Conservation (phyloP, 2,888 invertebrate genomes). For the Ophraella communa region DNA sequence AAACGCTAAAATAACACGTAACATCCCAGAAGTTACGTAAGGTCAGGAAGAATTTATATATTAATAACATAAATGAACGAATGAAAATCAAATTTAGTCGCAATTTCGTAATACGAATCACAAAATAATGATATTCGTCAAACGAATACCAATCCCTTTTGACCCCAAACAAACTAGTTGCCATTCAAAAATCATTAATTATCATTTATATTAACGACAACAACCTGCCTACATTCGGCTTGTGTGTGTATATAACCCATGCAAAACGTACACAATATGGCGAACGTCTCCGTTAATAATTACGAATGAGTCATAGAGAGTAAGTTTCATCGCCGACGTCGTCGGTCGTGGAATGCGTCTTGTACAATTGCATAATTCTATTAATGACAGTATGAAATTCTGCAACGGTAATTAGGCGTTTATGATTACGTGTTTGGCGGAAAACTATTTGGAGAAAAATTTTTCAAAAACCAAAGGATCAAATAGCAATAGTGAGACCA, state of each 20-base stretch:
- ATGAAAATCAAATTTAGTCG: neutral
- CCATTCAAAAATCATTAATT: slow-evolving; percentile 2
- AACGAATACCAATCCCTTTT: slow-evolving; percentile 1
- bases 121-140: neutral
- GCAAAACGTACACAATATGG: neutral
- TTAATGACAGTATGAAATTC: slow-evolving; percentile 9
- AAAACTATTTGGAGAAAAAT: neutral
- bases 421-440: neutral
- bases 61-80: no score
- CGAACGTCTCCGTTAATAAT: slow-evolving; percentile 6
- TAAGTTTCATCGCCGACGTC: neutral
- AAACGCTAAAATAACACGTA: neutral
- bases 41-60: slow-evolving; percentile 2
- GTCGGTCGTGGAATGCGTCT: slow-evolving; percentile 6
- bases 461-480: no score
- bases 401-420: slow-evolving; percentile 1
- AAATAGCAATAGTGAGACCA: no score
- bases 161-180: slow-evolving; percentile 11
- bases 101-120: neutral
- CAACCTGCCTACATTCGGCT: slow-evolving; percentile 18
- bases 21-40: slow-evolving; percentile 3
- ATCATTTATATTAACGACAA: neutral
- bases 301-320: slow-evolving; percentile 7
- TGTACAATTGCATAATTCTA: slow-evolving; percentile 11
- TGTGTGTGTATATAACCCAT: no score